Percentiles rank a stretch among this genome's conserved stretches.
Evolutionary conservation across 2,113 vertebrate genomes (phyloP).

Genomic region (Polypterus bichir): DNA sequence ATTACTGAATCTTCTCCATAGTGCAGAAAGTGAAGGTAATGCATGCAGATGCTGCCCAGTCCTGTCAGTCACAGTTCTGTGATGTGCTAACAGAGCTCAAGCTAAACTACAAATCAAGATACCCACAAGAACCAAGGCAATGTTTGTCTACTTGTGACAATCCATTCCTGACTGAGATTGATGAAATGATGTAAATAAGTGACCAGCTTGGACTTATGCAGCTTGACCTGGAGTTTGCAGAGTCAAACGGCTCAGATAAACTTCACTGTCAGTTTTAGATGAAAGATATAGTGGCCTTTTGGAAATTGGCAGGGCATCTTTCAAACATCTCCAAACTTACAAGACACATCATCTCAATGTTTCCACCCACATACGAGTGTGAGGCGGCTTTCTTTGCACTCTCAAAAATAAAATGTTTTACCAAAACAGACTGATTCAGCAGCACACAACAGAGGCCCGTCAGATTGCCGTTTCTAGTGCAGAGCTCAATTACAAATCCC

Average conservation of each 20-base stretch:
- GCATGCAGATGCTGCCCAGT: conserved; percentile 2
- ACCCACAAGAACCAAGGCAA: not conserved
- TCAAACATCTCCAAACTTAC: conserved; percentile 4
- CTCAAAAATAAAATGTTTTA: not conserved
- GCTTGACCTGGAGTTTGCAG: not conserved
- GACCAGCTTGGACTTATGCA: too few species aligned
- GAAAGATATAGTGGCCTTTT: conserved; percentile 7
- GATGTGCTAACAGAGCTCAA: conserved; percentile 9
- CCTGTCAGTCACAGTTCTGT: conserved; percentile 10
- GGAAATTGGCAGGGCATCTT: conserved; percentile 9
- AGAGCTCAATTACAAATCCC: not conserved
- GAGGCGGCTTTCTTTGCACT: too few species aligned
- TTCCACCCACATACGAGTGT: not conserved
- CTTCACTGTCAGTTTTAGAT: conserved; percentile 4
- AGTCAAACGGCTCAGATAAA: not conserved
- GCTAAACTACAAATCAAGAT: conserved; percentile 3
- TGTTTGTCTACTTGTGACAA: too few species aligned
- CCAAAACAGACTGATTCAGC: conserved; percentile 5
- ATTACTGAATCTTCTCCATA: conserved; percentile 2
- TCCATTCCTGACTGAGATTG: too few species aligned
- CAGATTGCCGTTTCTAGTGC: conserved; percentile 3
- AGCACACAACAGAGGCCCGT: conserved; percentile 5
- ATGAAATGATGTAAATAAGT: too few species aligned
- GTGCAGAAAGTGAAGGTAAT: conserved; percentile 8
- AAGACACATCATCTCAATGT: conserved; percentile 6